phyloP scores from a whole-genome alignment of 2,888 invertebrate species.

The Xestoiulus laeticollis region DNA sequence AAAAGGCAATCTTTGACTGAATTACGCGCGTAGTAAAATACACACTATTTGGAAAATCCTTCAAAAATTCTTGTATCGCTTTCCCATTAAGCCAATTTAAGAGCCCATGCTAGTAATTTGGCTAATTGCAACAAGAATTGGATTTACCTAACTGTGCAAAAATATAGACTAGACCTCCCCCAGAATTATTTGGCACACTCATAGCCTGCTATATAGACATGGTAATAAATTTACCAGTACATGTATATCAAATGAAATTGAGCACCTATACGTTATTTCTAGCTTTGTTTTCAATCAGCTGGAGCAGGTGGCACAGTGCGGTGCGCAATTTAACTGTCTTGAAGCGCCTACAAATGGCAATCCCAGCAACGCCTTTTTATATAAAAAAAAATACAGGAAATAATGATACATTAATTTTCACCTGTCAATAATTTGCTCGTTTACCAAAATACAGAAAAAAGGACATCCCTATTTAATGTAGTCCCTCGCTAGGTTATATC shows the following conservation, averaged over 20 bases:
- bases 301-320: slow-evolving; percentile 16
- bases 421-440: neutral
- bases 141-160: slow-evolving; percentile 44
- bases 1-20: slow-evolving; percentile 7
- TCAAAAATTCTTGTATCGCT: slow-evolving; percentile 5
- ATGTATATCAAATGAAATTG: slow-evolving; percentile 17
- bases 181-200: slow-evolving; percentile 51
- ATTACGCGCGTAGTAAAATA: slow-evolving; percentile 2
- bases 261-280: neutral
- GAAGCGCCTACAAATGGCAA: neutral
- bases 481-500: neutral
- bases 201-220: slow-evolving; percentile 47
- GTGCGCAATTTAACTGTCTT: neutral
- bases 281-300: neutral
- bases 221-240: neutral
- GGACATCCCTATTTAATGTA: neutral
- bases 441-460: neutral
- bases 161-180: slow-evolving; percentile 51
- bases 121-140: slow-evolving; percentile 39
- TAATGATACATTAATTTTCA: neutral
- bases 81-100: neutral
- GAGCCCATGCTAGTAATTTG: slow-evolving; percentile 4
- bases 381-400: neutral
- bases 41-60: slow-evolving; percentile 22
- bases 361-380: neutral